Evolutionary conservation across 2,888 invertebrate genomes (phyloP).

Genomic region (Sminthurides aquaticus): DNA sequence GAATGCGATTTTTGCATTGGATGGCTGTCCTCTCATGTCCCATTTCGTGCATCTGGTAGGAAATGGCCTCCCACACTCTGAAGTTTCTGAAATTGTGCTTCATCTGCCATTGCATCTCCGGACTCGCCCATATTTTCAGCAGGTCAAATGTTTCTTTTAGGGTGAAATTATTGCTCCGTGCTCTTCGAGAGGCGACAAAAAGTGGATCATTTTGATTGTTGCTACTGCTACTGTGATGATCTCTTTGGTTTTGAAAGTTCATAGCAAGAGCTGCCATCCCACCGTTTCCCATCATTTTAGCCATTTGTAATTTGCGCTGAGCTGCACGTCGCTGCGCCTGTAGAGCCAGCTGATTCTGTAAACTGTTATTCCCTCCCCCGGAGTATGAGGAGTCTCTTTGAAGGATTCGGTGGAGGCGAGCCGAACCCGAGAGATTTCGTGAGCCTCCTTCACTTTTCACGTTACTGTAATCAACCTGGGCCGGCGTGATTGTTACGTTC

Average conservation of each 20-base stretch:
- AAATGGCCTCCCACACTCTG: constrained; percentile 43
- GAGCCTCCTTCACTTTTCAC: constrained; percentile 7
- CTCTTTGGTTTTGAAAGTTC: constrained; percentile 31
- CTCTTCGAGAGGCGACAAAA: constrained; percentile 40
- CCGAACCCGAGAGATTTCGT: constrained; percentile 19
- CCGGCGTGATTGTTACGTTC: constrained; percentile 35
- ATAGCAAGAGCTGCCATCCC: constrained; percentile 24
- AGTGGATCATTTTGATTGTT: constrained; percentile 37
- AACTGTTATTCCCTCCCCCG: constrained; percentile 9
- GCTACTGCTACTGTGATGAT: constrained; percentile 24
- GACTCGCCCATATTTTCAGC: constrained; percentile 43
- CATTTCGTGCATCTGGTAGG: constrained; percentile 41
- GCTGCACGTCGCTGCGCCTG: constrained; percentile 30
- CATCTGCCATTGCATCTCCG: constrained; percentile 43
- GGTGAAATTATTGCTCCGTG: constrained; percentile 42
- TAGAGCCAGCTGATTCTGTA: constrained; percentile 19
- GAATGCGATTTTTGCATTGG: constrained; percentile 43
- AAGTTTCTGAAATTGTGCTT: constrained; percentile 42
- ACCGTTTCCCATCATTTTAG: constrained; percentile 41
- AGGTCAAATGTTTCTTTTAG: constrained; percentile 43
- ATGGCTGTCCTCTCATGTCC: constrained; percentile 43
- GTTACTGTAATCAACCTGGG: constrained; percentile 18
- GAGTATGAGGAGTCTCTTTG: constrained; percentile 22
- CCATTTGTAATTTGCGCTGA: constrained; percentile 39
- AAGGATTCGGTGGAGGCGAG: constrained; percentile 27